Conservation (phyloP, 2,797 vertebrate genomes). For the Acipenser ruthenus region DNA sequence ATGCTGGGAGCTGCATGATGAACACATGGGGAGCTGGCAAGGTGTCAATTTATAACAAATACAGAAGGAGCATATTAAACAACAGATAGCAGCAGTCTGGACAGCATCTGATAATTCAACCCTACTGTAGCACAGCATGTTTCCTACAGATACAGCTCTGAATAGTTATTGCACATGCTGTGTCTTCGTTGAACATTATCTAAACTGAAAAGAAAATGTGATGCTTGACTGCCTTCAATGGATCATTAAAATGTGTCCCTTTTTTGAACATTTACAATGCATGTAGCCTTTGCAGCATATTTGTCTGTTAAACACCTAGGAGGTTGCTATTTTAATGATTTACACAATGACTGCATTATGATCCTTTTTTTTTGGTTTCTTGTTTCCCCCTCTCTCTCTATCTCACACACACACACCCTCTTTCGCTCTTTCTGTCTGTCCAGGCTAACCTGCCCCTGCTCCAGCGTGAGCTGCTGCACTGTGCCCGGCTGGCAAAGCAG, state of each 20-base stretch:
- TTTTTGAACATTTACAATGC: background rate
- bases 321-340: background rate
- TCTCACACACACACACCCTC: background rate
- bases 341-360: no score
- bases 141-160: constrained; percentile 29
- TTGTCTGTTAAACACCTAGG: background rate
- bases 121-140: constrained; percentile 44
- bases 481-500: constrained; percentile 92
- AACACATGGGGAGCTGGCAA: constrained; percentile 2
- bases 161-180: background rate
- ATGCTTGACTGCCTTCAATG: background rate
- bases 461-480: constrained; percentile 90
- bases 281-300: background rate
- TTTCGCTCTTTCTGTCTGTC: background rate
- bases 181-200: constrained; percentile 11
- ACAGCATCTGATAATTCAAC: constrained; percentile 11
- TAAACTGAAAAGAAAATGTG: background rate
- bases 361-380: background rate
- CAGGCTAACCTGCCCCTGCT: constrained; percentile 92
- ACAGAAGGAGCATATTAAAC: constrained; percentile 8
- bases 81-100: constrained; percentile 8
- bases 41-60: background rate
- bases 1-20: background rate
- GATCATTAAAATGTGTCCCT: background rate
- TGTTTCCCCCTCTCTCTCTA: constrained; percentile 13